Evolutionary conservation across 1,140 invertebrate species (phyloP).

Genomic region (Drosophila malerkotliana): DNA sequence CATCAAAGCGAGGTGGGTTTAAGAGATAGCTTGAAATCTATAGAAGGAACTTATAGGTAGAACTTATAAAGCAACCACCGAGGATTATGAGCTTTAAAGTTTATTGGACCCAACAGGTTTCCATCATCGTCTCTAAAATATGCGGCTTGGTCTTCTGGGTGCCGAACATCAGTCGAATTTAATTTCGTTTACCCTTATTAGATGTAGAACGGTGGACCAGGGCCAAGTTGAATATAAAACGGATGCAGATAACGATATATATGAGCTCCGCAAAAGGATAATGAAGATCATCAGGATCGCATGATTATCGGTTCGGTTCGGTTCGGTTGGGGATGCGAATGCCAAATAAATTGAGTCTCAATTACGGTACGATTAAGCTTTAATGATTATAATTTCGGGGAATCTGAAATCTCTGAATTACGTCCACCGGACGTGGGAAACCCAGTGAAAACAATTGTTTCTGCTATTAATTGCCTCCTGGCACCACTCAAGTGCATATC

Average conservation of each 20-base stretch:
- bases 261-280: conserved; percentile 62
- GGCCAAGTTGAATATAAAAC: conserved; percentile 16
- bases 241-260: conserved; percentile 29
- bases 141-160: conserved; percentile 20
- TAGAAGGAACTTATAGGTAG: too few species aligned
- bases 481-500: conserved; percentile 55
- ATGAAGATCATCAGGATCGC: conserved; percentile 49
- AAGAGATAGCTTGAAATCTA: background rate
- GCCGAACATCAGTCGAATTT: conserved; percentile 33
- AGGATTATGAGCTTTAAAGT: conserved; percentile 3
- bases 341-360: conserved; percentile 66
- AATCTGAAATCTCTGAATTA: conserved; percentile 54
- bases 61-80: background rate
- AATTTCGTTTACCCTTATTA: conserved; percentile 76
- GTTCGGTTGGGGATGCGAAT: conserved; percentile 12
- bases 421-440: conserved; percentile 61
- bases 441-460: conserved; percentile 42
- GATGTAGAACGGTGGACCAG: conserved; percentile 40
- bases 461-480: conserved; percentile 61
- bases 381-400: conserved; percentile 64
- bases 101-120: conserved; percentile 45
- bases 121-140: conserved; percentile 43
- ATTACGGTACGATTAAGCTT: conserved; percentile 59
- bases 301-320: conserved; percentile 25
- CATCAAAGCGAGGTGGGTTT: conserved; percentile 33